Percentiles rank a stretch among this genome's conserved stretches.
Evolutionary conservation across 92 coral and sea anemone species (phyloP).

Genomic region (Bergia puertoricense): DNA sequence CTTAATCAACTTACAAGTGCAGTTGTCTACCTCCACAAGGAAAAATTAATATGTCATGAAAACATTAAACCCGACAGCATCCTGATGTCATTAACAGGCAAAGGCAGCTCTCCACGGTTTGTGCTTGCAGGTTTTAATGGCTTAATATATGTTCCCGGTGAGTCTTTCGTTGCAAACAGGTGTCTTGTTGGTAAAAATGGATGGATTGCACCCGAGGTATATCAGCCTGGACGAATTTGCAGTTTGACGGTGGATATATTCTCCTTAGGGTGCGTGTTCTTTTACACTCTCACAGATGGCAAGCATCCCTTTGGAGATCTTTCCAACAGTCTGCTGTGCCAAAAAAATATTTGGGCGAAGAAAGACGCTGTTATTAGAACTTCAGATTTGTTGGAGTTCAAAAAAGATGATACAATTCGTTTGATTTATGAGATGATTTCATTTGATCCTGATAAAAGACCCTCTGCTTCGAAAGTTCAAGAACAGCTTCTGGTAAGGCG

Average conservation of each 20-base stretch:
- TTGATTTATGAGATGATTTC: not conserved
- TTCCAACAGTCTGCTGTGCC: not conserved
- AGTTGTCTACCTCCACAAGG: not conserved
- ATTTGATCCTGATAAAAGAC: not conserved
- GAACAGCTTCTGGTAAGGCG: not conserved
- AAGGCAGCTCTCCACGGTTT: not conserved
- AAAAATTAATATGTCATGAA: not conserved
- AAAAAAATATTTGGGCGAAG: not conserved
- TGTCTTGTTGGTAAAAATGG: no score
- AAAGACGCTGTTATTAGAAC: not conserved
- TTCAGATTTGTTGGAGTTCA: no score
- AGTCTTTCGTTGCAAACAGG: no score
- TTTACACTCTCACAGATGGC: not conserved
- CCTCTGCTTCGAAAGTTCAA: not conserved
- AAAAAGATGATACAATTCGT: not conserved
- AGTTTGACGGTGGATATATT: not conserved
- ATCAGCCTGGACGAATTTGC: not conserved
- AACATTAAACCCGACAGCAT: not conserved
- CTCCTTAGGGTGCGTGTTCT: no score
- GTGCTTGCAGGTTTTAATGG: slow-evolving; percentile 10
- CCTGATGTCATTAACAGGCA: not conserved
- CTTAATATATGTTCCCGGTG: not conserved
- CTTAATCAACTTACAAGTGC: not conserved
- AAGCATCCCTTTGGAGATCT: slow-evolving; percentile 10
- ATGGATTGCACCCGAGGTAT: slow-evolving; percentile 8